Base-by-base conservation (phyloP, 2,113 vertebrate species). In the Thalassarche chlororhynchos region DNA sequence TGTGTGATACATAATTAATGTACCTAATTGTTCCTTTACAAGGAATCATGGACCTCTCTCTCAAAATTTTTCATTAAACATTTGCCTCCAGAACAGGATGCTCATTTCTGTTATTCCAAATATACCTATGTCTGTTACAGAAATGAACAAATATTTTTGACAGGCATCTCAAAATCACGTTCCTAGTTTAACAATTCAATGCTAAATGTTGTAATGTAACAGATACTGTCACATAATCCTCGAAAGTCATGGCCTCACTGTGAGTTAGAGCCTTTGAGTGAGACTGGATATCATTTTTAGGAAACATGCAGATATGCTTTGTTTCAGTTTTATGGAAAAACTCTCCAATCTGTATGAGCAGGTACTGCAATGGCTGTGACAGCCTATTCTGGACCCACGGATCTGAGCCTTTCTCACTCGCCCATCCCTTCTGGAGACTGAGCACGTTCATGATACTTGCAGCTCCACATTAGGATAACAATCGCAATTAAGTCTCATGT, bases 31-130 rank as follows among this genome's bases (percentile, higher is more conserved):
- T 57, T 84, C 36, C 24, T 94, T 68, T 83, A 55, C 3, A 1
- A 84, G 60, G 47, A 87, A 60, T 26, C 46, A 38, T 0, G 0
- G 44, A 68, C 4, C 1, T 29, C 17, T 34, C 19, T 80, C 36
- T 55, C 60, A 87, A 89, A 65, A 84, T 64, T 40, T n/a, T 10
- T 49, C 7, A 7, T 54, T 74, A 54, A 68, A 66, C 1, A 3
- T 81, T 71, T 82, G 32, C 24, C n/a, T 89, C n/a, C n/a, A 65
- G 44, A 69, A 75, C 49, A 21, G 28, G 26, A 52, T 68, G 20
- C 18, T 78, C 6, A 38, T 8, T 66, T 68, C 28, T 58, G 32
- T 61, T 88, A 49, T 64, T 87, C 57, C 29, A 91, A 66, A 89
- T 47, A 62, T 7, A 51, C 29, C 16, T 42, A 46, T 8, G 4